phyloP scores from a whole-genome alignment of 2,113 vertebrate species.

The Mystacornis crossleyi region DNA sequence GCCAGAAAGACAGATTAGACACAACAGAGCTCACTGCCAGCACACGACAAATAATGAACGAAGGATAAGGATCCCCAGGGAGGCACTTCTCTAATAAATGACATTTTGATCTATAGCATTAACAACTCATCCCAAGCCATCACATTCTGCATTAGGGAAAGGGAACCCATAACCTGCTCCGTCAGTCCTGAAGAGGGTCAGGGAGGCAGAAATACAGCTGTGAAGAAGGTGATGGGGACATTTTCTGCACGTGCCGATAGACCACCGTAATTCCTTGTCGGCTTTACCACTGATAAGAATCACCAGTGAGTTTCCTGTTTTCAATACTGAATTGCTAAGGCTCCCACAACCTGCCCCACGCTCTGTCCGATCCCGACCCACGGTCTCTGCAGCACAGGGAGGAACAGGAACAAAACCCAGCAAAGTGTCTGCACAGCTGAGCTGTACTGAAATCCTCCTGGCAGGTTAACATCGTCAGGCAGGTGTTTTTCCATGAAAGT shows the following conservation, averaged over 20 bases:
- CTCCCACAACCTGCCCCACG: fast-evolving
- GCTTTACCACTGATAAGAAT: not conserved
- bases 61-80: not conserved
- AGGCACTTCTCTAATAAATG: slow-evolving; percentile 11
- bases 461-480: fast-evolving
- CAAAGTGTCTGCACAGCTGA: not conserved
- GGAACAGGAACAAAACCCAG: not conserved
- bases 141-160: not conserved
- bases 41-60: not conserved
- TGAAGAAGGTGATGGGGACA: not conserved
- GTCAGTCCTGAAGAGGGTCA: not conserved
- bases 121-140: not conserved
- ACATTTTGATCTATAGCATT: slow-evolving; percentile 17
- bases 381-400: fast-evolving
- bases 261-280: not conserved
- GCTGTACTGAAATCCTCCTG: not conserved
- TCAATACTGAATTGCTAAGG: fast-evolving
- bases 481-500: not conserved
- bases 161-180: not conserved
- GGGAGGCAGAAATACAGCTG: not conserved
- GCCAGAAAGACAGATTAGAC: not conserved
- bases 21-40: not conserved
- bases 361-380: not conserved
- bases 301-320: not conserved
- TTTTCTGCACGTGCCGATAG: not conserved